Percentiles rank a stretch among this genome's conserved stretches.
These are phyloP conservation scores for Gastrophryne carolinensis DNA, from an alignment of 2,797 vertebrate species.

Conservation along the genomic window DNA sequence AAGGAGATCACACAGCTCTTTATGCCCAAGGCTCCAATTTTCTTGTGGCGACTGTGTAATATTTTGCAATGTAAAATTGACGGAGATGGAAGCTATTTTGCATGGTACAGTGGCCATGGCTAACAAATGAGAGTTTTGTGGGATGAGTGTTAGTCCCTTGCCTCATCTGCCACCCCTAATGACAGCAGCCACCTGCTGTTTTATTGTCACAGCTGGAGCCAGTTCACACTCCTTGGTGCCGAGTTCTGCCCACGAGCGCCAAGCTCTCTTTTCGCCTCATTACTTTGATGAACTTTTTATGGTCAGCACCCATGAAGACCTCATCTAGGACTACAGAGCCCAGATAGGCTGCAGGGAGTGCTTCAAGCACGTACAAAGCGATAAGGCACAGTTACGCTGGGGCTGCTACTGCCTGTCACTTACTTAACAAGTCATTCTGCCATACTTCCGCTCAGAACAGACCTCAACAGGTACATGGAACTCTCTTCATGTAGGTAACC, in stretches of 20 bases:
- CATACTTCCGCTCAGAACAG: constrained; percentile 55
- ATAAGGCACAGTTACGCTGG: constrained; percentile 61
- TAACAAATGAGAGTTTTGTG: constrained; percentile 89
- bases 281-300: constrained; percentile 98
- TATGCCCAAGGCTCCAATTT: constrained; percentile 62
- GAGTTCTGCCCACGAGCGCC: constrained; percentile 78
- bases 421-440: constrained; percentile 53
- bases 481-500: constrained; percentile 18
- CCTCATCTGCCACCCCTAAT: constrained; percentile 95
- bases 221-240: constrained; percentile 89
- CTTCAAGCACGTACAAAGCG: constrained; percentile 66
- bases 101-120: constrained; percentile 85
- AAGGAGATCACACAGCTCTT: constrained; percentile 60
- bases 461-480: constrained; percentile 72
- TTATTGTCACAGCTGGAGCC: constrained; percentile 98
- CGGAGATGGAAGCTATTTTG: constrained; percentile 84
- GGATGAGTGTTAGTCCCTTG: constrained; percentile 82
- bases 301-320: constrained; percentile 96
- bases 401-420: constrained; percentile 63
- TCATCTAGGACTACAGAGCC: constrained; percentile 80
- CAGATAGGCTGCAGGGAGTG: constrained; percentile 72
- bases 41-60: constrained; percentile 64
- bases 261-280: constrained; percentile 83
- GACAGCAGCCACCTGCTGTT: constrained; percentile 98
- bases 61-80: constrained; percentile 77